phyloP scores from a whole-genome alignment of 2,797 vertebrate species.

The Smutsia gigantea region DNA sequence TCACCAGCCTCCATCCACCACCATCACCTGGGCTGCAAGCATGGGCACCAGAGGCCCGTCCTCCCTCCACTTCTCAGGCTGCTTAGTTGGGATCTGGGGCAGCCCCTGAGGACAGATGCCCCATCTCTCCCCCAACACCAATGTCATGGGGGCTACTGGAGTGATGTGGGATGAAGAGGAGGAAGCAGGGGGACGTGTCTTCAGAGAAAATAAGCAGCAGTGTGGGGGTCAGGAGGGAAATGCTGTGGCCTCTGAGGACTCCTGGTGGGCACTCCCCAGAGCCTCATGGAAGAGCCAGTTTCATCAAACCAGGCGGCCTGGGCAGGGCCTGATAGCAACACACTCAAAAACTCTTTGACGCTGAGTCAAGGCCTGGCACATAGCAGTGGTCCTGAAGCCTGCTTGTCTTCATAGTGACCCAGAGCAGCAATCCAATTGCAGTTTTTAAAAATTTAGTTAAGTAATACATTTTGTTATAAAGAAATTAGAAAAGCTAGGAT shows the following conservation, averaged over 20 bases:
- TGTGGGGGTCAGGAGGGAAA: too few species aligned
- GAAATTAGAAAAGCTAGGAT: background rate
- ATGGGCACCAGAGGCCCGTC: background rate
- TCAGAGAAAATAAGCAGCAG: background rate
- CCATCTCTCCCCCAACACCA: background rate
- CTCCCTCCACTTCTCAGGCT: background rate
- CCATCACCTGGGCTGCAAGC: background rate
- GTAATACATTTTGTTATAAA: background rate
- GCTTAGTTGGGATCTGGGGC: background rate
- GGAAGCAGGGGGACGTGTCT: too few species aligned
- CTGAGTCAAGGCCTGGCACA: background rate
- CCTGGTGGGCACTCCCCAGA: too few species aligned
- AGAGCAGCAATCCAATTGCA: background rate
- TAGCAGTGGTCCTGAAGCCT: background rate
- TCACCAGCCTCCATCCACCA: background rate
- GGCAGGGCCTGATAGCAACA: too few species aligned
- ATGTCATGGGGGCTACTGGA: background rate
- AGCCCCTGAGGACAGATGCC: background rate
- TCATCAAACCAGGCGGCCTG: background rate
- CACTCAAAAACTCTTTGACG: background rate
- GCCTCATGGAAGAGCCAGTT: background rate
- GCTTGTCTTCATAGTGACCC: background rate
- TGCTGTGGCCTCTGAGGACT: too few species aligned
- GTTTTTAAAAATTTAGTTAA: background rate
- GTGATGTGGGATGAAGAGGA: background rate